These are phyloP conservation scores for Anguilla marmorata DNA, from an alignment of 2,797 vertebrate species.

Conservation along the genomic window DNA sequence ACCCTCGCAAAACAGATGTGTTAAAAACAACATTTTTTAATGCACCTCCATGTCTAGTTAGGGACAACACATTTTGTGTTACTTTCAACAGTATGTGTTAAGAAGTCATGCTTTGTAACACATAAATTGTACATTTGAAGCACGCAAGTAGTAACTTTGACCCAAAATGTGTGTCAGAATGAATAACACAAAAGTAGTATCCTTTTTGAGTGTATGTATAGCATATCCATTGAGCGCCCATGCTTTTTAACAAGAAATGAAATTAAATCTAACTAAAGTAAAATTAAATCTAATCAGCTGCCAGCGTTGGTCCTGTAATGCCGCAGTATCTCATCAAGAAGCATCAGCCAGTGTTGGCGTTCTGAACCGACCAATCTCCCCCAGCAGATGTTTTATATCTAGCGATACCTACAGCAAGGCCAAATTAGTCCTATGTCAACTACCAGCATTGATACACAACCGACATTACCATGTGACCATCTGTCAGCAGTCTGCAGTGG, in stretches of 20 bases:
- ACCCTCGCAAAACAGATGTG: too few relatives aligned
- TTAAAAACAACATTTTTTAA: too few relatives aligned
- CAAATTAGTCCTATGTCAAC: background rate
- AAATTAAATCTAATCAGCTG: background rate
- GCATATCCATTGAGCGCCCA: background rate
- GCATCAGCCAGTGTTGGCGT: background rate
- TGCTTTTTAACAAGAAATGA: background rate
- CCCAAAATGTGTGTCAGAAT: too few relatives aligned
- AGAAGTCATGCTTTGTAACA: too few relatives aligned
- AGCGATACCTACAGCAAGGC: background rate
- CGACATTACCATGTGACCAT: background rate
- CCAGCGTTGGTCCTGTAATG: background rate
- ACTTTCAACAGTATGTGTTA: too few relatives aligned
- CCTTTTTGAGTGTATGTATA: background rate
- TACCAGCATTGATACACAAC: background rate
- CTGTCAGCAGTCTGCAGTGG: background rate
- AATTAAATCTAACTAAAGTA: too few relatives aligned
- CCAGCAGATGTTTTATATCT: background rate
- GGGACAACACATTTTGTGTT: too few relatives aligned
- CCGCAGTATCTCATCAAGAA: background rate
- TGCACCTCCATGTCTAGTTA: too few relatives aligned
- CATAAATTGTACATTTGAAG: too few relatives aligned
- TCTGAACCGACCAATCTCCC: background rate
- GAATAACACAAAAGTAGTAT: too few relatives aligned
- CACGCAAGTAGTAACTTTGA: too few relatives aligned